Percentiles rank a stretch among this genome's conserved stretches.
Evolutionary conservation across 2,797 vertebrate genomes (phyloP).

Genomic region (Prunella strophiata): DNA sequence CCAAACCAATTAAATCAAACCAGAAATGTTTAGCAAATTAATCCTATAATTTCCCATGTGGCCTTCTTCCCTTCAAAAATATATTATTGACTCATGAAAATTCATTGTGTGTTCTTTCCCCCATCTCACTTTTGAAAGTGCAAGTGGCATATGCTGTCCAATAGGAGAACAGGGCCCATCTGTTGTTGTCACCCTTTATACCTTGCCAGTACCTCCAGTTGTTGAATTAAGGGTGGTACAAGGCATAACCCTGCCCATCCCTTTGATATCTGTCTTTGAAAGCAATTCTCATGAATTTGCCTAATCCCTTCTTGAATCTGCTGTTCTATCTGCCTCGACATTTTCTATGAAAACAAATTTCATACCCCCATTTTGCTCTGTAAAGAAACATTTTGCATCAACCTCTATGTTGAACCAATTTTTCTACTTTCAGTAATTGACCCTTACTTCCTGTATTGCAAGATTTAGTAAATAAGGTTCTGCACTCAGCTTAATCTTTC

Average conservation of each 20-base stretch:
- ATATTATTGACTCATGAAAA: neutral
- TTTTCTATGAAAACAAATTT: neutral
- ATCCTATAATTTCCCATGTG: neutral
- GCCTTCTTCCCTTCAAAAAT: neutral
- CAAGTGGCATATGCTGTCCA: neutral
- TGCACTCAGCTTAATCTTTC: neutral
- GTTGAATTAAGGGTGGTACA: neutral
- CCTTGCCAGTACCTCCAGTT: neutral
- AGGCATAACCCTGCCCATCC: neutral
- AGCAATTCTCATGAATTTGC: neutral
- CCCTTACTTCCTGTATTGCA: neutral
- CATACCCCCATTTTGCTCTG: neutral
- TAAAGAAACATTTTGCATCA: neutral
- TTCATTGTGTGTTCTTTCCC: neutral
- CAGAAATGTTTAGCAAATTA: neutral
- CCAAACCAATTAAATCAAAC: neutral
- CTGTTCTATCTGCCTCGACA: neutral
- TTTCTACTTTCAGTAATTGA: neutral
- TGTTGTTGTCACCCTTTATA: neutral
- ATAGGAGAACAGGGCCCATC: neutral
- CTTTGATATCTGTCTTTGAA: neutral
- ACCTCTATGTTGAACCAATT: neutral
- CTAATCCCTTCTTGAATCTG: neutral
- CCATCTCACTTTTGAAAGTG: neutral
- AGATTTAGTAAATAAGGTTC: neutral